These are phyloP conservation scores for Drosophila takahashii DNA, from an alignment of 1,140 invertebrate species.

Conservation along the genomic window DNA sequence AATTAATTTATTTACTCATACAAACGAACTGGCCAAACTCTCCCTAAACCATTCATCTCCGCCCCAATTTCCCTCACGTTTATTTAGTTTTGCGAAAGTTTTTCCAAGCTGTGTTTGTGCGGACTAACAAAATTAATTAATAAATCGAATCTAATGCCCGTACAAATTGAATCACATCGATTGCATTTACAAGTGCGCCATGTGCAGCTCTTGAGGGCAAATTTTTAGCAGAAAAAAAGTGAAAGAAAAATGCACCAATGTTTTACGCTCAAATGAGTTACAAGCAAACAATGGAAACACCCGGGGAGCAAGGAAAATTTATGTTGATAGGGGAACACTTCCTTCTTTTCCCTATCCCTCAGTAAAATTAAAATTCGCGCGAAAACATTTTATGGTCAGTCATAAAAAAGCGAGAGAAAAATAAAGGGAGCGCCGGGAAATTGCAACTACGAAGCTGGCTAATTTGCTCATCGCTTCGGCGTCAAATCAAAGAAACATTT, in stretches of 20 bases:
- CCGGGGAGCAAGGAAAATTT: slow-evolving; percentile 44
- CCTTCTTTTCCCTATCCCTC: slow-evolving; percentile 10
- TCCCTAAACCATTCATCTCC: slow-evolving; percentile 7
- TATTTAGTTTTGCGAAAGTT: slow-evolving; percentile 39
- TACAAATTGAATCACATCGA: slow-evolving; percentile 68
- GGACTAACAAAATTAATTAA: slow-evolving; percentile 68
- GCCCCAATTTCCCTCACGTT: slow-evolving; percentile 1
- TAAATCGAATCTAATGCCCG: slow-evolving; percentile 69
- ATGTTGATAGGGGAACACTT: slow-evolving; percentile 21
- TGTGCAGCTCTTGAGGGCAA: slow-evolving; percentile 43
- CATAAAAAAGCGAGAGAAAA: slow-evolving; percentile 45
- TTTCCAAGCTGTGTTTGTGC: slow-evolving; percentile 8
- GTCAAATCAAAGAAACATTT: slow-evolving; percentile 79
- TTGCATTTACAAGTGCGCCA: slow-evolving; percentile 62
- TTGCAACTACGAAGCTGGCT: slow-evolving; percentile 64
- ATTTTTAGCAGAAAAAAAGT: slow-evolving; percentile 9
- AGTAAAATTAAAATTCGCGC: slow-evolving; percentile 73
- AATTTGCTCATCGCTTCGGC: slow-evolving; percentile 68
- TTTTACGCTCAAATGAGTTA: slow-evolving; percentile 77
- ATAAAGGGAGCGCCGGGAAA: slow-evolving; percentile 19
- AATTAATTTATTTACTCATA: slow-evolving; percentile 6
- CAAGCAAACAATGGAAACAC: slow-evolving; percentile 69
- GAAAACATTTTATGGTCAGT: slow-evolving; percentile 74
- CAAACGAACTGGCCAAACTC: slow-evolving; percentile 1
- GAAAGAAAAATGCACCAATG: slow-evolving; percentile 40